Conservation (phyloP, 35 echinoderm and acorn worm species). For the Amphiura filiformis region DNA sequence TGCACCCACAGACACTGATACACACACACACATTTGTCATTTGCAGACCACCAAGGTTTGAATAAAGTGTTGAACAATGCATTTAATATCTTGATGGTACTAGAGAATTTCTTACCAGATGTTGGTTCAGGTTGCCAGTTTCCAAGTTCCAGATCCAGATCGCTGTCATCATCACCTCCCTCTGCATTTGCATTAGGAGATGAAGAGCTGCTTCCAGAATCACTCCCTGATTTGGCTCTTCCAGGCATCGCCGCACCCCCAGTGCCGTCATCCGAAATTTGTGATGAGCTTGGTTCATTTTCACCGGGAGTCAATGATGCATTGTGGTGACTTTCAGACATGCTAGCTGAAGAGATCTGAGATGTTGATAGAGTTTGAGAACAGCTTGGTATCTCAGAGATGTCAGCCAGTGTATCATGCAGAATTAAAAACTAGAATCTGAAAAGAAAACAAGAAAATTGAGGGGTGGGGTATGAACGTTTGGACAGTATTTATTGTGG, state of each 20-base stretch:
- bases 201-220: not conserved
- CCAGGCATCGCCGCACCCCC: not conserved
- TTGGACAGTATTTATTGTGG: no score
- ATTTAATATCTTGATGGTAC: no score
- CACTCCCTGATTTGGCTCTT: not conserved
- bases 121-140: conserved; percentile 46
- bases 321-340: not conserved
- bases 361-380: not conserved
- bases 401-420: not conserved
- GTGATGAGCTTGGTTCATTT: not conserved
- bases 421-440: not conserved
- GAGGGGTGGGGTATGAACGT: no score
- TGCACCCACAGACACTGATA: no score
- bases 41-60: no score
- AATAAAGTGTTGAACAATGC: no score
- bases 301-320: not conserved
- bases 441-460: no score
- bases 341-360: not conserved
- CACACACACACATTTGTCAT: no score
- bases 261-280: not conserved
- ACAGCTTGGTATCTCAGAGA: not conserved
- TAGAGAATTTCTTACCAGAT: conserved; percentile 45
- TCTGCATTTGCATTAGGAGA: not conserved
- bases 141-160: conserved; percentile 71
- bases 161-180: conserved; percentile 6